A percentile compares a stretch with the other conserved stretches of the same genome.
phyloP scores from a whole-genome alignment of 2,797 vertebrate genomes.

The Premnoplex brunnescens region DNA sequence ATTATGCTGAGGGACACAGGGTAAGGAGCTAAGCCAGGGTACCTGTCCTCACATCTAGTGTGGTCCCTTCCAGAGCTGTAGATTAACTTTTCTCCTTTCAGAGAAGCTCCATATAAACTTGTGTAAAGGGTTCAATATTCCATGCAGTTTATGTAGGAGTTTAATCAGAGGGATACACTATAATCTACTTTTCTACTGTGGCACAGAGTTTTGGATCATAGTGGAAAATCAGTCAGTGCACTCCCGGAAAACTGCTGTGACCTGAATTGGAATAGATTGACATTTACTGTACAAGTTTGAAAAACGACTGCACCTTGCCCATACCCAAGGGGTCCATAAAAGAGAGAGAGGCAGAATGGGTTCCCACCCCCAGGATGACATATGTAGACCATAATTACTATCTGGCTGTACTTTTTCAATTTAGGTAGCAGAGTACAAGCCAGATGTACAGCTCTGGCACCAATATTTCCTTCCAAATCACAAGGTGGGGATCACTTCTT shows the following conservation, averaged over 20 bases:
- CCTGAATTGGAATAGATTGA: not conserved
- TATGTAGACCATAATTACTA: not conserved
- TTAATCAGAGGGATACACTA: not conserved
- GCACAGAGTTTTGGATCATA: not conserved
- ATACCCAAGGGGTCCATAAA: not conserved
- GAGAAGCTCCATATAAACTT: not conserved
- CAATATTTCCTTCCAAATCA: not conserved
- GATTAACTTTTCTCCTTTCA: not conserved
- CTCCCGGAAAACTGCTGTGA: not conserved
- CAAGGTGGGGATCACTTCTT: not conserved
- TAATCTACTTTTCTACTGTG: not conserved
- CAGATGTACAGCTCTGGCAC: not conserved
- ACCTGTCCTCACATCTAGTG: not conserved
- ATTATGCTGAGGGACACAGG: not conserved
- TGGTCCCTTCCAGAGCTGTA: not conserved
- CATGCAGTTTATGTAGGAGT: not conserved
- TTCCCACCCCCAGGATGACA: not conserved
- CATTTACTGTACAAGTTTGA: not conserved
- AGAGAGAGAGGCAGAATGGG: not conserved
- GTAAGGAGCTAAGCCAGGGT: not conserved
- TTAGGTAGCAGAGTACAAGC: not conserved
- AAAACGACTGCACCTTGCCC: not conserved
- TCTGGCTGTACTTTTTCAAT: not conserved
- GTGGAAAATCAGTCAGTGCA: not conserved
- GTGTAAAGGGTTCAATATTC: not conserved